A percentile compares a stretch with the other conserved stretches of the same genome.
phyloP scores from a whole-genome alignment of 2,888 invertebrate species.

The Glomeris marginata region DNA sequence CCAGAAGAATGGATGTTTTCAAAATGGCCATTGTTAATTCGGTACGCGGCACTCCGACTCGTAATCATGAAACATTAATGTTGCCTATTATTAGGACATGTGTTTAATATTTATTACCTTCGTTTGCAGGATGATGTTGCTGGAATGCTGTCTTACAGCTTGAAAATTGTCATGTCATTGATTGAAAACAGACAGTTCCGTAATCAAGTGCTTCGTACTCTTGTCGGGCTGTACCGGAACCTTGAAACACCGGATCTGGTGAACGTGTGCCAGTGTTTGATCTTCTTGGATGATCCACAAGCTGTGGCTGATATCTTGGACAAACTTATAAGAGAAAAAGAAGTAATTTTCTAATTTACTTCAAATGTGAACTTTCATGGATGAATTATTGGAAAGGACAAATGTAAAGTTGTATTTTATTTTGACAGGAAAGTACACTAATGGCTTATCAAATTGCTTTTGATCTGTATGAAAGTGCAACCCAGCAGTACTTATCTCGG shows the following conservation, averaged over 20 bases:
- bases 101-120: conserved; percentile 6
- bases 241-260: conserved; percentile 89
- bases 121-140: conserved; percentile 55
- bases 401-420: conserved; percentile 5
- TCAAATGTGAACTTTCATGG: background rate
- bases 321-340: conserved; percentile 61
- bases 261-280: conserved; percentile 95
- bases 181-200: conserved; percentile 89
- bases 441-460: conserved; percentile 99
- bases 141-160: conserved; percentile 85
- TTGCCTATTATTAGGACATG: background rate
- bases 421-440: conserved; percentile 50
- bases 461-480: conserved; percentile 97
- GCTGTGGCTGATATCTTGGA: conserved; percentile 87
- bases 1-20: conserved; percentile 92
- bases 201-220: conserved; percentile 69
- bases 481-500: conserved; percentile 86
- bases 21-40: conserved; percentile 79
- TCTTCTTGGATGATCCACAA: conserved; percentile 85
- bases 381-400: background rate
- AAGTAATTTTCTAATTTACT: conserved; percentile 30
- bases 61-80: background rate
- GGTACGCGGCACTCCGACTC: conserved; percentile 22
- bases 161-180: conserved; percentile 90
- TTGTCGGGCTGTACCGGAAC: conserved; percentile 79